Percentiles rank a stretch among this genome's conserved stretches.
phyloP scores from a whole-genome alignment of 2,888 invertebrate species.

The Eilema depressum region DNA sequence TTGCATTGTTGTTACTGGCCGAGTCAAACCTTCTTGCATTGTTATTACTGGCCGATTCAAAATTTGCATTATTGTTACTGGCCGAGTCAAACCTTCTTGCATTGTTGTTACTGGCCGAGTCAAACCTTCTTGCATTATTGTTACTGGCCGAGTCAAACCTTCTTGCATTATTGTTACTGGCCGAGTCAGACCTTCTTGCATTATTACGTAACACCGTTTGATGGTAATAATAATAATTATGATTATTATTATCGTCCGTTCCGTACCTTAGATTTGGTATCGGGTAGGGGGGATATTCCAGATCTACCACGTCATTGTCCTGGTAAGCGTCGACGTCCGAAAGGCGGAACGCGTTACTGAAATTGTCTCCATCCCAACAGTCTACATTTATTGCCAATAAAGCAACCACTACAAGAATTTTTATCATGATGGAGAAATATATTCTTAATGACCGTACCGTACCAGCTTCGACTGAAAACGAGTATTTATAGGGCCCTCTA shows the following conservation, averaged over 20 bases:
- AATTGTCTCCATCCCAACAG: background rate
- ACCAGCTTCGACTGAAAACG: constrained; percentile 2
- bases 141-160: too few species aligned
- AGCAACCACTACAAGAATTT: constrained; percentile 21
- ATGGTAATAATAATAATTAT: too few species aligned
- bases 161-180: too few species aligned
- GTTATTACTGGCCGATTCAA: too few species aligned
- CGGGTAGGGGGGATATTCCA: too few species aligned
- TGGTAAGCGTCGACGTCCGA: background rate
- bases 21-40: too few species aligned
- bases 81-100: too few species aligned
- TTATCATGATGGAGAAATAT: constrained; percentile 23
- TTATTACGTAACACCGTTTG: background rate
- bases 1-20: too few species aligned
- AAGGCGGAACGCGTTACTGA: background rate
- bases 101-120: too few species aligned
- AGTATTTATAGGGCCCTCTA: background rate
- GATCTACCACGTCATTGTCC: background rate
- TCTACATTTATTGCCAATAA: constrained; percentile 14
- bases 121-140: too few species aligned
- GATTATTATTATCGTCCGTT: background rate
- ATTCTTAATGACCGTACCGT: background rate
- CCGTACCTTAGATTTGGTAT: background rate
- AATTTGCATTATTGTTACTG: too few species aligned
- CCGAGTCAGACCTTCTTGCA: background rate